Evolutionary conservation across 2,888 invertebrate species (phyloP), one percentile per base, ranked within the genome.

Genomic region (Ramazzottius varieornatus): DNA sequence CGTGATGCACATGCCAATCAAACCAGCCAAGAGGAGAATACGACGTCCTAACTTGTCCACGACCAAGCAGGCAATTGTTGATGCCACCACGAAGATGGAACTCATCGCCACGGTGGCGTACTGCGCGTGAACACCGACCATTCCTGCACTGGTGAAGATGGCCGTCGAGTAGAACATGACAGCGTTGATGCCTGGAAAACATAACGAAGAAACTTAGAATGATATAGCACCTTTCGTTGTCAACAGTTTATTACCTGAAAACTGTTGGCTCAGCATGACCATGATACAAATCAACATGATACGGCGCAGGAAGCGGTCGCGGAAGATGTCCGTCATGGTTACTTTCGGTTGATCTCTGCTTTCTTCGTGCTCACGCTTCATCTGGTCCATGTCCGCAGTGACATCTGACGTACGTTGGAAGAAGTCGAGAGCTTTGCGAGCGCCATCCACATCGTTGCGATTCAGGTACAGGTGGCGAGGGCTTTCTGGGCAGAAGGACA

Each of bases 231-330:
- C 20, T 54, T 54, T 29, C 20, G 54, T 54, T n/a, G n/a, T n/a
- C n/a, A n/a, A n/a, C n/a, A n/a, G n/a, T 40, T 89, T 89, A 73
- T 90, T 89, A 1, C 90, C 90, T 13, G 87, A 87, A 34, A 91
- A 78, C 76, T 92, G 91, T 73, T 91, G 91, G 0, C 88, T 85
- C 1, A 89, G 73, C 86, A 90, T 89, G 72, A 90, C 82, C 71
- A 85, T 83, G 33, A 86, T 77, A 20, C 87, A 82, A 68, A 91
- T 88, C 63, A 84, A 76, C 20, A 91, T 78, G 0, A 91, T 90
- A 72, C 83, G 84, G 0, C 87, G 80, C 0, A 90, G 80, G 46
- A 82, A 78, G 0, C 82, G 78, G 75, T 85, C 85, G 20, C 80
- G 76, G 67, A 86, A 77, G 70, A 89, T 76, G 72, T 87, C 87